Conservation (phyloP, 37 sponge, comb jelly and placozoan species). For the Dysidea cf. avara region DNA sequence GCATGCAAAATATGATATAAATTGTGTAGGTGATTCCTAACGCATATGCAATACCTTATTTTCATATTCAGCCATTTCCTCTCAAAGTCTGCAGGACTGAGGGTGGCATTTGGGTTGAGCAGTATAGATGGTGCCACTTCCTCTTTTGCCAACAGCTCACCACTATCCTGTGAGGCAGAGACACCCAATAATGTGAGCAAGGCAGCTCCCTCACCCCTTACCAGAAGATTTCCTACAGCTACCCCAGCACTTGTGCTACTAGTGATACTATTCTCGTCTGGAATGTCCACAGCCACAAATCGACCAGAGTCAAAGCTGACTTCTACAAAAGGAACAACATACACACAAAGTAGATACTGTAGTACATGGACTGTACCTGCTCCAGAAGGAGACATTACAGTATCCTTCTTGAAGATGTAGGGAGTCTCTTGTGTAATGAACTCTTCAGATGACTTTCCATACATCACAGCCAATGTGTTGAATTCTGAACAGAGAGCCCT, state of each 20-base stretch:
- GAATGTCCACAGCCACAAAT: neutral
- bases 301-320: constrained; percentile 39
- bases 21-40: too few species aligned
- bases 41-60: constrained; percentile 34
- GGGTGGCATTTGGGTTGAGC: constrained; percentile 57
- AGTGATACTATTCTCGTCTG: neutral
- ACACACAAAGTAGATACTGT: neutral
- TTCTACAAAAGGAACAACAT: constrained; percentile 31
- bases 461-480: constrained; percentile 90
- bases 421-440: constrained; percentile 76
- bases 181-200: too few species aligned
- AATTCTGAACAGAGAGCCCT: constrained; percentile 78
- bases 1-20: too few species aligned
- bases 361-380: neutral
- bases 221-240: constrained; percentile 21
- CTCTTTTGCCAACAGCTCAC: too few species aligned
- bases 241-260: constrained; percentile 17
- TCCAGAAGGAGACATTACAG: neutral
- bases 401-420: constrained; percentile 34
- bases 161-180: too few species aligned
- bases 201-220: neutral
- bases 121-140: constrained; percentile 53
- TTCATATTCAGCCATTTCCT: constrained; percentile 67
- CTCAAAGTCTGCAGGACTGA: constrained; percentile 83
- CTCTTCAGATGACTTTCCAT: constrained; percentile 52